Percentiles rank a stretch among this genome's conserved stretches.
Evolutionary conservation across 2,888 invertebrate genomes (phyloP).

Genomic region (Lathronympha strigana): DNA sequence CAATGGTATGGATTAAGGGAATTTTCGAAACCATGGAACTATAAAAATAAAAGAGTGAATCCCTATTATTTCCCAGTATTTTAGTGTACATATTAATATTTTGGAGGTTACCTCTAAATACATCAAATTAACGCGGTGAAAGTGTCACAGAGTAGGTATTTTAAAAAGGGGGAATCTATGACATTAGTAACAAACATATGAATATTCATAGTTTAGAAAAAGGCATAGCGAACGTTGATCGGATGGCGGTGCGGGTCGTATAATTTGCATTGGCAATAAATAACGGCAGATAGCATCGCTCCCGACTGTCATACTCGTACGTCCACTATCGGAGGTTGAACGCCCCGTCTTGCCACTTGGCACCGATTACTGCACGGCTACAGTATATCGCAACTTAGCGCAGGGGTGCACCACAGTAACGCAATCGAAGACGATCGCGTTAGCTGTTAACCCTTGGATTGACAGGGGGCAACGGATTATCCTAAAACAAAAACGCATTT

Average conservation of each 20-base stretch:
- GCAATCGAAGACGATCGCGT: background rate
- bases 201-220: constrained; percentile 14
- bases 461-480: too few species aligned
- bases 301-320: constrained; percentile 54
- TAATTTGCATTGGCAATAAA: constrained; percentile 77
- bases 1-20: too few species aligned
- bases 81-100: too few species aligned
- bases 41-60: too few species aligned
- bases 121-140: background rate
- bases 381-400: constrained; percentile 31
- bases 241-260: constrained; percentile 51
- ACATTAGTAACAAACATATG: constrained; percentile 24
- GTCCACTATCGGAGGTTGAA: constrained; percentile 75
- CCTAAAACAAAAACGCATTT: too few species aligned
- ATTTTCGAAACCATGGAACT: too few species aligned
- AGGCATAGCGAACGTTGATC: constrained; percentile 53
- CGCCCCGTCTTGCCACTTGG: constrained; percentile 73
- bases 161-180: background rate
- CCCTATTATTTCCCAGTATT: too few species aligned
- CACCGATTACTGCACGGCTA: constrained; percentile 61
- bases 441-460: too few species aligned
- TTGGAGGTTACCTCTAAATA: background rate
- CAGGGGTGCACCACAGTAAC: background rate
- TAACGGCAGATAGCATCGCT: constrained; percentile 69
- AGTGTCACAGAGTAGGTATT: background rate